phyloP scores from a whole-genome alignment of 2,888 invertebrate species.

The Parapristionchus giblindavisi region DNA sequence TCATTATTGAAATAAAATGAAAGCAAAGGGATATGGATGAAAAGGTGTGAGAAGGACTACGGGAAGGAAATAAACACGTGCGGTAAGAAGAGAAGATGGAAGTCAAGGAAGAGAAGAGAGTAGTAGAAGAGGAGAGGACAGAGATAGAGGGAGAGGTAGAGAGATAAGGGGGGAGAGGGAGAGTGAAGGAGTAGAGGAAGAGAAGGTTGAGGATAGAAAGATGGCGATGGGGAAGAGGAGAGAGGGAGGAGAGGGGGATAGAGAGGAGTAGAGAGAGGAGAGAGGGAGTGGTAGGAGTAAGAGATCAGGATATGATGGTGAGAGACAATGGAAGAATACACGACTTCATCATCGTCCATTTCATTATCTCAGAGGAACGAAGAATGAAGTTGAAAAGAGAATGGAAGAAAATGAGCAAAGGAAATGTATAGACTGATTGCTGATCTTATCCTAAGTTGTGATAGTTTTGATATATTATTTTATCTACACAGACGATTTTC shows the following conservation, averaged over 20 bases:
- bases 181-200: too few relatives aligned
- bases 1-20: too few relatives aligned
- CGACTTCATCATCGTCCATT: neutral
- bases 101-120: neutral
- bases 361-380: neutral
- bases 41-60: too few relatives aligned
- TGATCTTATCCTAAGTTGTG: too few relatives aligned
- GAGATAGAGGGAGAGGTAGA: neutral
- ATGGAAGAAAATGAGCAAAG: slow-evolving; percentile 7
- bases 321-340: neutral
- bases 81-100: neutral
- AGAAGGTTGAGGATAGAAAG: slow-evolving; percentile 5
- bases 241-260: neutral
- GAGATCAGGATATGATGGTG: neutral
- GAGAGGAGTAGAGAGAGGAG: neutral
- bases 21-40: too few relatives aligned
- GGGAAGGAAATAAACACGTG: too few relatives aligned
- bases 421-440: too few relatives aligned
- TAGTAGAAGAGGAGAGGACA: neutral
- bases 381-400: neutral
- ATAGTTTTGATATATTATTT: too few relatives aligned
- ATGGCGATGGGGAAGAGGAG: neutral
- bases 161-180: slow-evolving; percentile 1
- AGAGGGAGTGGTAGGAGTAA: neutral
- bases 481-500: too few relatives aligned